These are phyloP conservation scores for Myotis davidii DNA, from an alignment of 2,113 vertebrate species.

Conservation along the genomic window DNA sequence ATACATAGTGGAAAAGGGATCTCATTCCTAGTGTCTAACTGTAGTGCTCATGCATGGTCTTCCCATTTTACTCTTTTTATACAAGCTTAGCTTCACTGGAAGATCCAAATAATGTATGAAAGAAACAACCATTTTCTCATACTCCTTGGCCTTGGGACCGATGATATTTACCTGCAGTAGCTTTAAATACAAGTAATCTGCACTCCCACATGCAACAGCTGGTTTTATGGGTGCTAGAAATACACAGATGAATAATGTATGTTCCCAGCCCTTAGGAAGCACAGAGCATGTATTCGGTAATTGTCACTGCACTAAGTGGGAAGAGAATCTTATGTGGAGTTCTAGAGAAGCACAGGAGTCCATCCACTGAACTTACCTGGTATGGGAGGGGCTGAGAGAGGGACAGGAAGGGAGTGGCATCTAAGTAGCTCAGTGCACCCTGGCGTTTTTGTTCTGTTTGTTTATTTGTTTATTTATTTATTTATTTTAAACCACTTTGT, in stretches of 20 bases:
- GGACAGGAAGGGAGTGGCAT: background rate
- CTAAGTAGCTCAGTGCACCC: background rate
- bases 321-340: background rate
- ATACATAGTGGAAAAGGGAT: background rate
- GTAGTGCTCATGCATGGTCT: background rate
- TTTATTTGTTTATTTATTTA: background rate
- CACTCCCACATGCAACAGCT: background rate
- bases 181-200: constrained; percentile 30
- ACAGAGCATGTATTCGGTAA: background rate
- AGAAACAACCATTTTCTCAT: background rate
- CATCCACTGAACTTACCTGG: background rate
- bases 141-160: background rate
- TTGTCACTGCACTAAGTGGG: background rate
- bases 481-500: background rate
- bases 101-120: background rate
- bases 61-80: background rate
- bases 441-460: background rate
- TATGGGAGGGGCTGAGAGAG: background rate
- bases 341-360: background rate
- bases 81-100: background rate
- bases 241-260: background rate
- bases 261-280: background rate
- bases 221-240: background rate
- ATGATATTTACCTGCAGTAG: background rate
- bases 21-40: background rate